Percentiles rank a stretch among this genome's conserved stretches.
phyloP scores from a whole-genome alignment of 2,113 vertebrate genomes.

The Alectura lathami region DNA sequence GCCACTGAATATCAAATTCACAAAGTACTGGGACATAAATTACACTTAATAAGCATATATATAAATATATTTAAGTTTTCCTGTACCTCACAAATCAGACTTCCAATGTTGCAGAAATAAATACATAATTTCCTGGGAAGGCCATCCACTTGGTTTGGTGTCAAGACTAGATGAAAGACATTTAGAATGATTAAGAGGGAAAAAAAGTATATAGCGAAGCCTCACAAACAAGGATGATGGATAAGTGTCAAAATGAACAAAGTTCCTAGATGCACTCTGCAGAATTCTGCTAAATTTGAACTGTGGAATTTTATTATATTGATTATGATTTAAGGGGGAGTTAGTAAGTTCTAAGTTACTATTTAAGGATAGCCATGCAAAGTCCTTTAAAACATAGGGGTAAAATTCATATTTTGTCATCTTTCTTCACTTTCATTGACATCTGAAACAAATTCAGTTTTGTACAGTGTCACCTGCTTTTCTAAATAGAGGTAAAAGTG shows the following conservation, averaged over 20 bases:
- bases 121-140: conserved; percentile 18
- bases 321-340: background rate
- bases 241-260: background rate
- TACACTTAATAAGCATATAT: background rate
- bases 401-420: background rate
- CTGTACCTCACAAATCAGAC: conserved; percentile 20
- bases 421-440: background rate
- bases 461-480: background rate
- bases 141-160: conserved; percentile 9
- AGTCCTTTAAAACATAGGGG: background rate
- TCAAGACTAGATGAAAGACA: background rate
- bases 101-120: conserved; percentile 14
- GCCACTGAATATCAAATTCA: conserved; percentile 9
- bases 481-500: background rate
- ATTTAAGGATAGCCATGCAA: background rate
- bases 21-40: background rate
- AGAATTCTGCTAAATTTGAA: background rate
- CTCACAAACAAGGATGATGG: background rate
- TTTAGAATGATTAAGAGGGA: background rate
- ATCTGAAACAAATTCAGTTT: background rate
- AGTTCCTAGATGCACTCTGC: background rate
- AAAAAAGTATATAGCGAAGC: background rate
- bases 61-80: background rate
- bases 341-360: background rate
- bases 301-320: background rate